phyloP scores from a whole-genome alignment of 2,888 invertebrate species.

The Pseudeuparius sepicola region DNA sequence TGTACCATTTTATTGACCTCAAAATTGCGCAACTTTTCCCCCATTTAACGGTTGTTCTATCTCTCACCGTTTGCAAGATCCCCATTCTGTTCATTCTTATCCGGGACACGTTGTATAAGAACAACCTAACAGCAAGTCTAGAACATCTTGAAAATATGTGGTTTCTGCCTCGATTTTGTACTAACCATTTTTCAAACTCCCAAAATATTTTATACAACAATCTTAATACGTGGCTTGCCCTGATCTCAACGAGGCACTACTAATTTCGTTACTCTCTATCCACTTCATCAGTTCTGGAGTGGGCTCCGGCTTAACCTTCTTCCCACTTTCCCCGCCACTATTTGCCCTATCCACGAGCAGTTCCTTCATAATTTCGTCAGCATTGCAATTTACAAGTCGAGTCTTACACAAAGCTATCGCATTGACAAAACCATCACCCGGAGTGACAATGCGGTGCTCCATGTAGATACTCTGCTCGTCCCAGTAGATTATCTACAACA shows the following conservation, averaged over 20 bases:
- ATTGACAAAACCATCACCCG: constrained; percentile 60
- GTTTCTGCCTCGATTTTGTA: no score
- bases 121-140: no score
- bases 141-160: no score
- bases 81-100: no score
- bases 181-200: no score
- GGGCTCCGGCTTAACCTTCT: constrained; percentile 47
- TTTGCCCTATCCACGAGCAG: constrained; percentile 28
- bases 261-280: constrained; percentile 62
- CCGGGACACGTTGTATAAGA: no score
- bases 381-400: constrained; percentile 50
- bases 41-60: no score
- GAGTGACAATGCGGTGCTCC: constrained; percentile 70
- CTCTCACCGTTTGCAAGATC: no score
- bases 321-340: constrained; percentile 31
- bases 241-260: constrained; percentile 51
- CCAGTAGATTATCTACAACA: constrained; percentile 69
- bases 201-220: no score
- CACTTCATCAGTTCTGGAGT: constrained; percentile 57
- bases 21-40: no score
- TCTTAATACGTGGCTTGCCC: no score
- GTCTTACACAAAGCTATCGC: constrained; percentile 49
- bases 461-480: constrained; percentile 73
- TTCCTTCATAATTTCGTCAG: constrained; percentile 42
- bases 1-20: no score